Base-by-base conservation (phyloP, 2,113 vertebrate genomes). In the Prunella fulvescens region DNA sequence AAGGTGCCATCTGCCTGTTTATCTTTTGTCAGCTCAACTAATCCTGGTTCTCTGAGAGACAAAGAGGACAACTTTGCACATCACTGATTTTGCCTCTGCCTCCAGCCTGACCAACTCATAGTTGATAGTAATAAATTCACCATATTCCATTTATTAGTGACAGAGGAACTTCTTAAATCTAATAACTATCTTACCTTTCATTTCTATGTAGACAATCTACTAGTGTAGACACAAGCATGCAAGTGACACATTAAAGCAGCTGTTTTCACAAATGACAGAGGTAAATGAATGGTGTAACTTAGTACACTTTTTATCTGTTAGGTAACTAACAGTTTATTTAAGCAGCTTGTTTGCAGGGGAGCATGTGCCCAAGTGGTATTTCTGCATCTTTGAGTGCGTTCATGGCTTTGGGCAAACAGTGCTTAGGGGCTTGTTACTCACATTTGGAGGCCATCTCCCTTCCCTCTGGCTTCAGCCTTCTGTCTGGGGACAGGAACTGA, bases 1-100 rank as follows among this genome's bases (percentile, higher is more conserved):
- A 77, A 65, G 26, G 60, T 93, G 71, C 90, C 96, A 95, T 97
- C 94, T 97, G 94, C 90, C 82, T 61, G 35, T 73, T 90, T 60
- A 33, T 80, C 90, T 90, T 90, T 58, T 80, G 67, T 93, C 54
- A 86, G 79, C 86, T 94, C 71, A 92, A 65, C 90, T 83, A 77
- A 92, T 77, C 19, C 35, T 11, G 7, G 48, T 92, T 83, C 70
- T 94, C 62, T 18, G 69, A 79, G 50, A 89, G 14, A 77, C 60
- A 90, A 90, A 81, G 74, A 93, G 90, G 88, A 90, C 61, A 79
- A 76, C 85, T 88, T 89, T 54, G 79, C 85, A 72, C 26, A 17
- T 83, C 81, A 73, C 44, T 82, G 74, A 48, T 70, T 79, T 39
- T 96, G 61, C 51, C 69, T 70, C 60, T 89, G 69, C 66, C 51